Conservation (phyloP, 2,113 vertebrate genomes). For the Spizaetus ornatus region DNA sequence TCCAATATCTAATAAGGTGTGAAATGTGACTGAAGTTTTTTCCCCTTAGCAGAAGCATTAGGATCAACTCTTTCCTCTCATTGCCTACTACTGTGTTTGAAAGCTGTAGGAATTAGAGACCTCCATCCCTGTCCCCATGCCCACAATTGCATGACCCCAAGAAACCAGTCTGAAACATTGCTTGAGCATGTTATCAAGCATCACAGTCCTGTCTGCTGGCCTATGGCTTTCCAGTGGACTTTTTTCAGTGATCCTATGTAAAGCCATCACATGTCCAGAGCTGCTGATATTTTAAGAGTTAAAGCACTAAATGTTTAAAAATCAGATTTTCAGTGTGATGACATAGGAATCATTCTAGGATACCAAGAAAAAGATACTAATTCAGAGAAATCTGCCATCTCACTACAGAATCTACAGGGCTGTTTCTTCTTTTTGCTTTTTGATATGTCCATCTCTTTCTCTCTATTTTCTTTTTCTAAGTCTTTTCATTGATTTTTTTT, state of each 20-base stretch:
- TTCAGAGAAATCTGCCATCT: background rate
- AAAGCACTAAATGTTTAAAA: background rate
- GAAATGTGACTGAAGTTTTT: background rate
- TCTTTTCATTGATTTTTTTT: slow-evolving; percentile 55
- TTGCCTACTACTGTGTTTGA: background rate
- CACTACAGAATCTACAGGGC: background rate
- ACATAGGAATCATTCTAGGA: background rate
- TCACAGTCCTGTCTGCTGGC: background rate
- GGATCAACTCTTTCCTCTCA: background rate
- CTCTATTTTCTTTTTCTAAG: slow-evolving; percentile 11
- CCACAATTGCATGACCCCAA: background rate
- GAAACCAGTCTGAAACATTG: background rate
- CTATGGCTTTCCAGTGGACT: background rate
- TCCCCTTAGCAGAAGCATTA: background rate
- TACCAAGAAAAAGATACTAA: background rate
- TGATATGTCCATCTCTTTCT: background rate
- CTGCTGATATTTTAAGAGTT: background rate
- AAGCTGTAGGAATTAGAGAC: background rate
- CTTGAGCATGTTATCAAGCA: background rate
- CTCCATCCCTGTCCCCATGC: background rate
- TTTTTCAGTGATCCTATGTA: background rate
- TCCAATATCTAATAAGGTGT: background rate
- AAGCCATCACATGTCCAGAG: background rate
- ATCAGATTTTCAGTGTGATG: background rate
- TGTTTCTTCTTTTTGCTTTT: background rate